These are phyloP conservation scores for Folsomia manolachei DNA, from an alignment of 2,888 invertebrate genomes.

Conservation along the genomic window DNA sequence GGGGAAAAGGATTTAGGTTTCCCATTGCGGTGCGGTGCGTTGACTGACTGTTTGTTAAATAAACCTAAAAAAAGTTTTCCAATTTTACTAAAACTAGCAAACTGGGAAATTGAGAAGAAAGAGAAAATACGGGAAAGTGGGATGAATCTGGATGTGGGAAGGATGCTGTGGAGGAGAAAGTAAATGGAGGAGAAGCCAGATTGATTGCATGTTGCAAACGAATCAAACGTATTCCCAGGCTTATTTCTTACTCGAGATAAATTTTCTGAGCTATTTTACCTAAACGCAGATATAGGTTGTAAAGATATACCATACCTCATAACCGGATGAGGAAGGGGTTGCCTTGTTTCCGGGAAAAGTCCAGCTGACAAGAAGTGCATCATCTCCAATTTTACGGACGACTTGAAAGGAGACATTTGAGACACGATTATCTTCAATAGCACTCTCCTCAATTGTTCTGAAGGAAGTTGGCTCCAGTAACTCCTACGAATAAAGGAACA, in stretches of 20 bases:
- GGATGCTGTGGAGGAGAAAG: constrained; percentile 7
- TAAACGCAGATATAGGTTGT: background rate
- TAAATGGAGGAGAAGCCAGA: constrained; percentile 12
- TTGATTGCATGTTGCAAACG: constrained; percentile 19
- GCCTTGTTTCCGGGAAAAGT: constrained; percentile 30
- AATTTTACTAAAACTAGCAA: constrained; percentile 12
- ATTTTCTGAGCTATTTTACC: background rate
- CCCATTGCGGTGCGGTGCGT: background rate
- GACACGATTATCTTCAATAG: constrained; percentile 4
- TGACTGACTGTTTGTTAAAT: constrained; percentile 10
- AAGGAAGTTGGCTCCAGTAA: background rate
- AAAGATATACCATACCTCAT: constrained; percentile 43
- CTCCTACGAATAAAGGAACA: constrained; percentile 9
- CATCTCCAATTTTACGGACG: constrained; percentile 49
- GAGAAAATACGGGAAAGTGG: background rate
- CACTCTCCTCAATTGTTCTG: constrained; percentile 18
- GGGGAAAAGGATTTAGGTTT: background rate
- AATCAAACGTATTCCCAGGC: constrained; percentile 7
- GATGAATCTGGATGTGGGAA: background rate
- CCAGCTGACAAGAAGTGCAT: constrained; percentile 51
- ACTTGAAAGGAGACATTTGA: constrained; percentile 42
- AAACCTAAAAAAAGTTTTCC: constrained; percentile 15
- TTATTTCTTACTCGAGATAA: background rate
- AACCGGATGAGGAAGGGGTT: constrained; percentile 21
- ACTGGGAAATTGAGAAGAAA: background rate